A percentile compares a stretch with the other conserved stretches of the same genome.
These are phyloP conservation scores for Abramis brama DNA, from an alignment of 2,113 vertebrate species.

Conservation along the genomic window DNA sequence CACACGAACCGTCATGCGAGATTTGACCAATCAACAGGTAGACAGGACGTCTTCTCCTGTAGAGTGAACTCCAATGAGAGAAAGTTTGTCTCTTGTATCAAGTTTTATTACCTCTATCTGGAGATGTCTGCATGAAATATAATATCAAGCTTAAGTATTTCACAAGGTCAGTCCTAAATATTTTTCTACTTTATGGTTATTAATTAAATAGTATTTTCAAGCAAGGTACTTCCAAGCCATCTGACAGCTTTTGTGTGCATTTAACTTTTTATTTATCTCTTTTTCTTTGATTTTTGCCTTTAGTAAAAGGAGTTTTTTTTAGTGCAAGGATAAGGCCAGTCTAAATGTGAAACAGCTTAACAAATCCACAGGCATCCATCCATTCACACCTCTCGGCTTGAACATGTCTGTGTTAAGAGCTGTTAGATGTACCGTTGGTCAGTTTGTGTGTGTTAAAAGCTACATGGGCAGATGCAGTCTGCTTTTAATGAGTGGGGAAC, in stretches of 20 bases:
- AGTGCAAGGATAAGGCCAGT: constrained; percentile 36
- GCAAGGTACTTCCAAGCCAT: not conserved
- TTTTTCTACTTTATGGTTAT: not conserved
- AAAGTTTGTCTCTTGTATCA: not conserved
- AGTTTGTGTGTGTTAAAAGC: constrained; percentile 73
- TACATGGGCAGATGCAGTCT: constrained; percentile 77
- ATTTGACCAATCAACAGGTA: not conserved
- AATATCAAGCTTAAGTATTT: not conserved
- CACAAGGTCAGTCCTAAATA: not conserved
- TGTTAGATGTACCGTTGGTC: constrained; percentile 56
- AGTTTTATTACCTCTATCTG: not conserved
- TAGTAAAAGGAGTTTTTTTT: constrained; percentile 36
- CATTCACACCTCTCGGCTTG: constrained; percentile 59
- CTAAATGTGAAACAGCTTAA: constrained; percentile 48
- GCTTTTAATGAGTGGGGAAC: constrained; percentile 78
- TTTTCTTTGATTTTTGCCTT: constrained; percentile 45
- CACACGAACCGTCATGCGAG: too few relatives aligned
- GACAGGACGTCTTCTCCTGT: not conserved
- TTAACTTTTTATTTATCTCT: constrained; percentile 18
- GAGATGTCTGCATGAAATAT: not conserved
- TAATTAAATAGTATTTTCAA: not conserved
- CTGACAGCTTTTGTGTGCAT: not conserved
- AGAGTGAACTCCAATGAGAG: not conserved
- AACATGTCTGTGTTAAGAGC: constrained; percentile 53
- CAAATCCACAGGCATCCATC: constrained; percentile 56